Base-by-base conservation (phyloP, 2,113 vertebrate genomes). In the Ictidomys tridecemlineatus region DNA sequence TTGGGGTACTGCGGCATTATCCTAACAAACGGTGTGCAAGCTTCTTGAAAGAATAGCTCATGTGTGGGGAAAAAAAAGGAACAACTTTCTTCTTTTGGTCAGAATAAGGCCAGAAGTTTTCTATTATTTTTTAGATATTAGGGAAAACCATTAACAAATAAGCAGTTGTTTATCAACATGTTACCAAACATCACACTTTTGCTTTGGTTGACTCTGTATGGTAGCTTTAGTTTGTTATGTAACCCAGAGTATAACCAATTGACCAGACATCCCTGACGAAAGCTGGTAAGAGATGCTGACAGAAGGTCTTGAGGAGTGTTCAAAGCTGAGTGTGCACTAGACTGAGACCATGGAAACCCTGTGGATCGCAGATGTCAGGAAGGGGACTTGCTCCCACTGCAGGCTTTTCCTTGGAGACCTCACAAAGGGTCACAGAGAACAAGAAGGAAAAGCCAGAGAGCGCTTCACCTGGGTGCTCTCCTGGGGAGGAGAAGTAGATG, bases 401-500 rank as follows among this genome's bases (percentile, higher is more conserved):
- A 34, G 72, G 26, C 17, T n/a, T 45, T 67, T 42, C 12, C 28
- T 79, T 45, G 53, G 79, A 69, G 39, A n/a, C 2, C 8, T 56
- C 32, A 37, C 1, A 12, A n/a, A 12, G 10, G 0, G 56, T 58
- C 73, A 17, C 4, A 37, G n/a, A 4, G 10, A 17, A 0, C 4
- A 16, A 14, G 28, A 4, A 2, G 17, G 45, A 34, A 80, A 17
- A 32, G 37, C 26, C 3, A 4, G 5, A 42, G 32, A 3, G 28
- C 34, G 2, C 1, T 2, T 58, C 2, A 18, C 13, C 7, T 0
- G 13, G 4, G 69, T 4, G 48, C 67, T 1, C 6, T 3, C 1
- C 16, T 5, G 5, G 16, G 22, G 51, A n/a, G 61, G 32, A 42
- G 42, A 26, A 53, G n/a, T 8, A 4, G 65, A 3, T 5, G 12